Base-by-base conservation (phyloP, 2,113 vertebrate genomes). In the Poeciliopsis prolifica region DNA sequence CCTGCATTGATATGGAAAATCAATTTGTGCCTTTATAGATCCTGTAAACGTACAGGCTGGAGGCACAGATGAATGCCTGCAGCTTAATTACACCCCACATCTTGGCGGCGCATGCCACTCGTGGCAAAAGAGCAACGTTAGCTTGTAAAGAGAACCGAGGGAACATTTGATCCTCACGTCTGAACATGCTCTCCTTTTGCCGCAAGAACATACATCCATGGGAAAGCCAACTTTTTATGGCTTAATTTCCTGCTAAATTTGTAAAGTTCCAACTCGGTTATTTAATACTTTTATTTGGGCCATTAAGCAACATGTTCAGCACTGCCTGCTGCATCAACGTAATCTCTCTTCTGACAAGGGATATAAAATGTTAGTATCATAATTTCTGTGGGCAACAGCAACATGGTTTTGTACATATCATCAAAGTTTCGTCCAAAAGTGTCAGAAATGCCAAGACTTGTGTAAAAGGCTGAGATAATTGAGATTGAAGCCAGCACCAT, bases 11-110 rank as follows among this genome's bases (percentile, higher is more conserved):
- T 91, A 81, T 82, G 89, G 79, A 80, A 87, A 92, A 92, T 93
- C 90, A 91, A 90, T 90, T 90, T 91, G 83, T 81, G 85, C 79
- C 78, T 93, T 92, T 93, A 91, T 92, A 88, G 85, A 91, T 89
- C 87, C 75, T 89, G 74, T 91, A 89, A 90, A 83, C 77, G 87
- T 77, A 72, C 40, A 48, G 73, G 82, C 65, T 64, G 44, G 73
- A 74, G 77, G 85, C 75, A 73, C 71, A 62, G 61, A 79, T 81
- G 68, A 86, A 86, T 84, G 85, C 81, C 87, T 89, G 83, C 75
- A 75, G 78, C 80, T 87, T 90, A 90, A 93, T 91, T 88, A 83
- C 85, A 86, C 54, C 77, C 68, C 75, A 77, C 40, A 37, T 89
- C 78, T 90, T 89, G 78, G 83, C 88, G 83, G 62, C 78, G 78